Percentiles rank a stretch among this genome's conserved stretches.
These are phyloP conservation scores for Odontamblyopus rebecca DNA, from an alignment of 2,797 vertebrate species.

Conservation along the genomic window DNA sequence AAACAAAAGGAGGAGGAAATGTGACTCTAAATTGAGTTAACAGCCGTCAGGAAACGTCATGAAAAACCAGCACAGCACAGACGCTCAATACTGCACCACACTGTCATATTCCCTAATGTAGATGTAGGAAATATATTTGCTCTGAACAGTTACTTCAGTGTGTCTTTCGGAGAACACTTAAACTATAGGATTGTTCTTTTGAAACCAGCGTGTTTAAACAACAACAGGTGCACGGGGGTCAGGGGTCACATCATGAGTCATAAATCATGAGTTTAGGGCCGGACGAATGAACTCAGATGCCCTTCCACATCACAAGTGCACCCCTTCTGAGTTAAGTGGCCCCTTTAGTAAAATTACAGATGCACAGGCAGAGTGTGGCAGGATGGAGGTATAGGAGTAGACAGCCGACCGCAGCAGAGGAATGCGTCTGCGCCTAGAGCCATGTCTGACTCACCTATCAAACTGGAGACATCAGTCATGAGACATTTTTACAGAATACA, in stretches of 20 bases:
- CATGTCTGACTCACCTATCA: not conserved
- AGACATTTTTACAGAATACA: not conserved
- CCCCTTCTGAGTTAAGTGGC: slow-evolving; percentile 5
- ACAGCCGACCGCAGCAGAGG: slow-evolving; percentile 8
- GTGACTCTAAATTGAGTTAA: no score
- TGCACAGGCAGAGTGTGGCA: not conserved
- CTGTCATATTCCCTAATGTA: not conserved
- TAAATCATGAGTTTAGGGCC: not conserved
- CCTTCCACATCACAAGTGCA: slow-evolving; percentile 4
- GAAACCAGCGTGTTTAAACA: not conserved
- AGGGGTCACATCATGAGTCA: not conserved
- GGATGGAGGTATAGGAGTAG: slow-evolving; percentile 1
- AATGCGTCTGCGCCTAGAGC: slow-evolving; percentile 7
- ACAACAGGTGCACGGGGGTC: slow-evolving; percentile 5
- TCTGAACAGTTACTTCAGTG: not conserved
- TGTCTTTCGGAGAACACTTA: not conserved
- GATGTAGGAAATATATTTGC: not conserved
- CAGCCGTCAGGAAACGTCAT: not conserved
- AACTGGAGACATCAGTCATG: not conserved
- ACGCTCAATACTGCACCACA: not conserved
- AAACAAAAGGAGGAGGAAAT: no score
- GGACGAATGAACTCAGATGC: not conserved
- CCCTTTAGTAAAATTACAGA: slow-evolving; percentile 5
- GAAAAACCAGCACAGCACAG: not conserved
- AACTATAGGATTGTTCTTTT: not conserved